Conservation (phyloP, 2,113 vertebrate genomes). For the Lampris megalopsis region DNA sequence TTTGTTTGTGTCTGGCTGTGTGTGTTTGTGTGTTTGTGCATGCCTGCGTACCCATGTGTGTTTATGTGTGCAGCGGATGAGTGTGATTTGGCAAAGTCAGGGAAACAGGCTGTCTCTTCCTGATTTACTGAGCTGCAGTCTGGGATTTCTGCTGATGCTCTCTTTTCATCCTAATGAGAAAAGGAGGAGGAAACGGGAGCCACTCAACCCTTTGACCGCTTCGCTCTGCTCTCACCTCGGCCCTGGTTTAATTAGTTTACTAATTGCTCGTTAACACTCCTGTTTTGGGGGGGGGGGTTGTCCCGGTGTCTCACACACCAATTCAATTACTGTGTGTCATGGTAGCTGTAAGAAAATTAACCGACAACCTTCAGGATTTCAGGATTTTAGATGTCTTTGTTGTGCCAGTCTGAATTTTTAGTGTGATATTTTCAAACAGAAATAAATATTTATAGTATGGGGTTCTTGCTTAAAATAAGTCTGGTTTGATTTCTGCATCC, state of each 20-base stretch:
- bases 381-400: no score
- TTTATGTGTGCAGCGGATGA: background rate
- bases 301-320: no score
- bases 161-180: conserved; percentile 1
- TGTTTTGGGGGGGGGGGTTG: background rate
- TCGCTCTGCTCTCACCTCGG: background rate
- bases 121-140: conserved; percentile 1
- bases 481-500: no score
- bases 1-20: background rate
- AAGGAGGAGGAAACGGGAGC: background rate
- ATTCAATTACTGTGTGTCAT: no score
- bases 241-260: background rate
- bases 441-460: no score
- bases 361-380: no score
- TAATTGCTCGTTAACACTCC: background rate
- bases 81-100: conserved; percentile 3
- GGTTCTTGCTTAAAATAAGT: no score
- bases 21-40: conserved; percentile 4
- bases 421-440: no score
- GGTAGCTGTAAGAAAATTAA: no score
- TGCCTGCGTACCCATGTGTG: conserved; percentile 10
- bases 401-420: no score
- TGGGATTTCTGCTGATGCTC: background rate
- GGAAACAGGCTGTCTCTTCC: background rate
- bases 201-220: background rate